A percentile compares a stretch with the other conserved stretches of the same genome.
These are phyloP conservation scores for Poecilia picta DNA, from an alignment of 2,797 vertebrate genomes.

Conservation along the genomic window DNA sequence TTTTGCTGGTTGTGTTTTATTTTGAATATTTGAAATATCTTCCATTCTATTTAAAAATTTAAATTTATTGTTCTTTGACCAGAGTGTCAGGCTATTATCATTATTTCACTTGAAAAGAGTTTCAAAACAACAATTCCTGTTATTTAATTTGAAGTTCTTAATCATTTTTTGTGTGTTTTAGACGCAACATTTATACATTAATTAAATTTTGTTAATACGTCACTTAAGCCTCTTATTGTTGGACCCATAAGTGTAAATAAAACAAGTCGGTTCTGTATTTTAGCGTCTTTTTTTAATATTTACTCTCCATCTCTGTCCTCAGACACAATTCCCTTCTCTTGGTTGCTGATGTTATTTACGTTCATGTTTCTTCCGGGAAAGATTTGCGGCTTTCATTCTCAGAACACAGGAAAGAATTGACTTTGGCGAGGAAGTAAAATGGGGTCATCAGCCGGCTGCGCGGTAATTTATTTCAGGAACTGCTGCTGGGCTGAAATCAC, in stretches of 20 bases:
- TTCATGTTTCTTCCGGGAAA: conserved; percentile 45
- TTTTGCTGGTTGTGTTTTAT: too few relatives aligned
- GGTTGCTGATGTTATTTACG: conserved; percentile 37
- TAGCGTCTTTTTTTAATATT: conserved; percentile 11
- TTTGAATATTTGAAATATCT: too few relatives aligned
- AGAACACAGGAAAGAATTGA: conserved; percentile 40
- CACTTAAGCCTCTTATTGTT: not conserved
- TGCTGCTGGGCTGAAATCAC: conserved; percentile 40
- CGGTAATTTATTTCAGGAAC: conserved; percentile 41
- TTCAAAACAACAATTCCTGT: too few relatives aligned
- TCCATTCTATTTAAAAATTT: too few relatives aligned
- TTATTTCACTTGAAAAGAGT: too few relatives aligned
- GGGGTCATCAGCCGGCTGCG: conserved; percentile 41
- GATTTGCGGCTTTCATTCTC: conserved; percentile 50
- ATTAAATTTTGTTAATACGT: not conserved
- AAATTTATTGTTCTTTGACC: too few relatives aligned
- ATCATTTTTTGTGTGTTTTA: not conserved
- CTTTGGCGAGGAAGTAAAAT: conserved; percentile 42
- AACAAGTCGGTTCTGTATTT: not conserved
- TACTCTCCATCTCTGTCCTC: not conserved
- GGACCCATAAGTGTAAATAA: not conserved
- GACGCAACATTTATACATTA: not conserved
- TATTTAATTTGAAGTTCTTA: too few relatives aligned
- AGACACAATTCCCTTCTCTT: conserved; percentile 15
- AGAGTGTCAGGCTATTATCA: too few relatives aligned